Base-by-base conservation (phyloP, 2,113 vertebrate genomes). In the Alouatta palliata region DNA sequence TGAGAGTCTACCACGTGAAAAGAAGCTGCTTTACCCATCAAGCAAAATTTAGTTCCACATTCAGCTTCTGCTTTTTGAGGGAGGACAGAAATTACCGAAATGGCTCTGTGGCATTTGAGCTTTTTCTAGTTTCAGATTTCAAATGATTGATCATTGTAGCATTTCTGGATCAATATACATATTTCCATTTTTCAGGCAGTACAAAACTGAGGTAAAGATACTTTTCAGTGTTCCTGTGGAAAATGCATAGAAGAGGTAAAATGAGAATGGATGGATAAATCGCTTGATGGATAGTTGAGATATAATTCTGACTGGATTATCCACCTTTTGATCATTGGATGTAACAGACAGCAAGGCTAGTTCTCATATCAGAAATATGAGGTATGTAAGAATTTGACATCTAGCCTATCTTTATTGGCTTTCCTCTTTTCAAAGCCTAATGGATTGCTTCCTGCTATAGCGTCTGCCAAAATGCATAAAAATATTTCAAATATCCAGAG, bases 391-490 rank as follows among this genome's bases (percentile, higher is more conserved):
- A 97, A 95, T 88, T 80, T 97, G 61, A 94, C 92, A 97, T 94
- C 58, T 81, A 97, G 16, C 32, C 85, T 96, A 87, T 68, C 61
- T 83, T 93, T 97, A 93, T 58, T 92, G 86, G 56, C 66, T 97
- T 97, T 87, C 79, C 52, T 96, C 92, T 97, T 95, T 98, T 97
- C 75, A 97, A 94, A 90, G 71, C 88, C 86, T 98, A 97, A 98
- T 98, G 96, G 95, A 97, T 97, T 97, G 92, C 83, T 98, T 98
- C 97, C 97, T 98, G 90, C 90, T 97, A 77, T 83, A 91, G 71
- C 97, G 58, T 80, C 96, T 98, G 95, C 92, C 98, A 97, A 97
- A 87, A 93, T 90, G 91, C 90, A 97, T 97, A 97, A 97, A 98
- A 98, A 97, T 75, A 97, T 90, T 97, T 96, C 87, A 95, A 56